A percentile compares a stretch with the other conserved stretches of the same genome.
phyloP scores from a whole-genome alignment of 2,888 invertebrate genomes.

The Sclerodermus sp. region DNA sequence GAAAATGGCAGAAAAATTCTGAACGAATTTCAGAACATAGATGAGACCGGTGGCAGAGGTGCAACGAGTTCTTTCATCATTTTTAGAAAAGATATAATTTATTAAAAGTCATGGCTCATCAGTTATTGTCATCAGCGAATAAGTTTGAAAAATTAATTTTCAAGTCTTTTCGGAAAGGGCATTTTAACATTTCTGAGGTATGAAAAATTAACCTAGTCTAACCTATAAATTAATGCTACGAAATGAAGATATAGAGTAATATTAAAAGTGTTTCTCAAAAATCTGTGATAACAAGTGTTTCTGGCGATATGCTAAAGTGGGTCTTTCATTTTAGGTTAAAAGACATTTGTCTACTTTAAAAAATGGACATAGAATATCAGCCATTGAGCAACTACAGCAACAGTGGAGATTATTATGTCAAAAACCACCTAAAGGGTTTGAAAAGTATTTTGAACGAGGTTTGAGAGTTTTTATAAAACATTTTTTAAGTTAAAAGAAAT shows the following conservation, averaged over 20 bases:
- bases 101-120: constrained; percentile 63
- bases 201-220: constrained; percentile 36
- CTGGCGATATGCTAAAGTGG: not conserved
- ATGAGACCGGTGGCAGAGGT: too few species aligned
- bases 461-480: not conserved
- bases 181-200: constrained; percentile 55
- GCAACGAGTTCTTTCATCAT: constrained; percentile 25
- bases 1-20: too few species aligned
- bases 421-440: constrained; percentile 90
- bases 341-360: constrained; percentile 50
- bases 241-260: constrained; percentile 23
- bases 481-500: not conserved
- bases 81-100: constrained; percentile 20
- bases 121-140: constrained; percentile 63
- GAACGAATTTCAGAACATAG: too few species aligned
- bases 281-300: not conserved
- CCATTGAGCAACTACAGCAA: constrained; percentile 64
- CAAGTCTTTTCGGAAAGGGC: constrained; percentile 53
- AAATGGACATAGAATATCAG: constrained; percentile 59
- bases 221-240: constrained; percentile 35
- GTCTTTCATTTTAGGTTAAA: constrained; percentile 45
- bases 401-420: constrained; percentile 71
- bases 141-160: constrained; percentile 62
- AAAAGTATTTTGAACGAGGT: constrained; percentile 82
- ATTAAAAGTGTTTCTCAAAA: not conserved